Evolutionary conservation across 2,888 invertebrate species (phyloP).

Genomic region (Megalurothrips usitatus): DNA sequence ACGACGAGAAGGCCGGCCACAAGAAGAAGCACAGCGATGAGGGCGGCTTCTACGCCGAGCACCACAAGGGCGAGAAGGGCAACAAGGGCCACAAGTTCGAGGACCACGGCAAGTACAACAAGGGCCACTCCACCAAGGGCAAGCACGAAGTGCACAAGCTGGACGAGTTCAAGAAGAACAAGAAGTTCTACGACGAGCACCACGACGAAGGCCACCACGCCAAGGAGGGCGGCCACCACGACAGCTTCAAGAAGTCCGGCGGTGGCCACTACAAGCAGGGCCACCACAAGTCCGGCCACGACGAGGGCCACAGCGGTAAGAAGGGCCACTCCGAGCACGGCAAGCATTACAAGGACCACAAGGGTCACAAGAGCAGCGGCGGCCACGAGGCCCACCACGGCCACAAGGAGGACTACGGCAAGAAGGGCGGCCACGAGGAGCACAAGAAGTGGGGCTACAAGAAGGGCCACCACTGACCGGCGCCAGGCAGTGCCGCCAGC

Average conservation of each 20-base stretch:
- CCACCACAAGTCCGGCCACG: slow-evolving; percentile 71
- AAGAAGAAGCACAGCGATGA: slow-evolving; percentile 61
- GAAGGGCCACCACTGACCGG: slow-evolving; percentile 45
- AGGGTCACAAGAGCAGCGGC: slow-evolving; percentile 71
- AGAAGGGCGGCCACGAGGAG: slow-evolving; percentile 74
- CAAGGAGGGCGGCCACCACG: slow-evolving; percentile 73
- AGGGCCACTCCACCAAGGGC: slow-evolving; percentile 81
- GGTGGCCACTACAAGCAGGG: slow-evolving; percentile 77
- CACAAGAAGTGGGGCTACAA: slow-evolving; percentile 73
- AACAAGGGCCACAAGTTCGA: slow-evolving; percentile 62
- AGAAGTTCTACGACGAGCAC: slow-evolving; percentile 80
- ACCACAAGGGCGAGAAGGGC: slow-evolving; percentile 62
- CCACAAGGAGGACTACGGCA: slow-evolving; percentile 68
- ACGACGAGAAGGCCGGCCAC: slow-evolving; percentile 58
- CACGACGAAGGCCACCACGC: slow-evolving; percentile 77
- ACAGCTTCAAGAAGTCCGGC: slow-evolving; percentile 64
- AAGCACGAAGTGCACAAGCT: slow-evolving; percentile 80
- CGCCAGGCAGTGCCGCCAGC: neutral
- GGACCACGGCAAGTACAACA: slow-evolving; percentile 70
- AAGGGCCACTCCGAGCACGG: slow-evolving; percentile 77
- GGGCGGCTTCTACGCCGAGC: slow-evolving; percentile 60
- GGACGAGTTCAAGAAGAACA: slow-evolving; percentile 81
- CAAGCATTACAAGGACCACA: slow-evolving; percentile 70
- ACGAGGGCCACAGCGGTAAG: slow-evolving; percentile 73
- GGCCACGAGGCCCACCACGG: slow-evolving; percentile 73